Base-by-base conservation (phyloP, 1,140 invertebrate species). In the Helicorthomorpha holstii region DNA sequence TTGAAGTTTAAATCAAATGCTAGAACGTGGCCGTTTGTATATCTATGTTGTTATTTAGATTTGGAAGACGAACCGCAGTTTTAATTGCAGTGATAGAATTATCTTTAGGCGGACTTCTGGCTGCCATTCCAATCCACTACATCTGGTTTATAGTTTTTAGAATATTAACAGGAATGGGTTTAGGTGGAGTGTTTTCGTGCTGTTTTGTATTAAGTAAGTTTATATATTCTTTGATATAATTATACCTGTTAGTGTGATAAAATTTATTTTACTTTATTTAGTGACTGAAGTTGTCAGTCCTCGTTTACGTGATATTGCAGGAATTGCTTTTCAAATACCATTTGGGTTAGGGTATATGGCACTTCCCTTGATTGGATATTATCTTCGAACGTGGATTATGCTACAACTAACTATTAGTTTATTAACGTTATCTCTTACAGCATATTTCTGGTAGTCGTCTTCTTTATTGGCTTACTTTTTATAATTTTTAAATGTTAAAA, bases 361-460 rank as follows among this genome's bases (percentile, higher is more conserved):
- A 0, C 58, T 82, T 21, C 69, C 80, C 1, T 52, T 73, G 0
- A 71, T 82, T 42, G 76, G 75, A 21, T 77, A 81, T 59, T 76
- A 75, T 50, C 70, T 83, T 2, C 70, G 78, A 14, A 72, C 78
- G 41, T 88, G 84, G 83, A 68, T 74, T 2, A 73, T 73, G 49
- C 81, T 83, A 45, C 82, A 87, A 67, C 67, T 86, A 56, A 75
- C 77, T 1, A 74, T 85, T 44, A 83, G 83, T 0, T 60, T 83
- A 23, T 83, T 83, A 21, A 77, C 82, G 0, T 61, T 80, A 7
- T 60, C 83, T 7, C 73, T 86, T 52, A 56, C 88, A 12, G 72
- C 75, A 14, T 85, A 61, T 45, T 55, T 54, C 48, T 65, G 62
- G 62, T 65, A 57, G n/a, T n/a, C n/a, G n/a, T n/a, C n/a, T n/a